A percentile compares a stretch with the other conserved stretches of the same genome.
phyloP scores from a whole-genome alignment of 2,797 vertebrate species.

The Hoplostethus mediterraneus region DNA sequence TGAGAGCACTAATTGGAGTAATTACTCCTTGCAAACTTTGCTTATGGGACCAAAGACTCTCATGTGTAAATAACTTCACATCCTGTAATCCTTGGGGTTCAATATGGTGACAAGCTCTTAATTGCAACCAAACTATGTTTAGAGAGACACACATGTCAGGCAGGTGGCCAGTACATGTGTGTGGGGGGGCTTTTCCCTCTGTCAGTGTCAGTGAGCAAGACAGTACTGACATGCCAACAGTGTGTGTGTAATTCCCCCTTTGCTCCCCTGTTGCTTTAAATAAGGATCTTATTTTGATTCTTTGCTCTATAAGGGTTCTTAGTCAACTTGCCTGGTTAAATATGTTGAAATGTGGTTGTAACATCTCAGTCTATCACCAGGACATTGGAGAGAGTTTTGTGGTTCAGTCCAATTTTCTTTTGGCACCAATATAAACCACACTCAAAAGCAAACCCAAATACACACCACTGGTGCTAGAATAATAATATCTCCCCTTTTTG shows the following conservation, averaged over 20 bases:
- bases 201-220: too few species aligned
- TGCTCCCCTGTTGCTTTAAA: too few species aligned
- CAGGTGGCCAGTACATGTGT: neutral
- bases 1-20: slow-evolving; percentile 61
- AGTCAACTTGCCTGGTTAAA: neutral
- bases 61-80: slow-evolving; percentile 40
- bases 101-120: slow-evolving; percentile 15
- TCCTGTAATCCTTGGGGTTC: slow-evolving; percentile 15
- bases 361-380: neutral
- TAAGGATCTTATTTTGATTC: too few species aligned
- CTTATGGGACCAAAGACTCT: slow-evolving; percentile 49
- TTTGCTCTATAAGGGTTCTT: neutral
- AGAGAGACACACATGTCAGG: too few species aligned
- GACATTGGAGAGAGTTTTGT: slow-evolving; percentile 27
- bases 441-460: slow-evolving; percentile 28
- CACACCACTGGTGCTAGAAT: slow-evolving; percentile 31
- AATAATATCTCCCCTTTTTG: slow-evolving; percentile 32
- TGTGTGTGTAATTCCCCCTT: too few species aligned
- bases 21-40: slow-evolving; percentile 67
- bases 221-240: too few species aligned
- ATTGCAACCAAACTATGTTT: slow-evolving; percentile 24
- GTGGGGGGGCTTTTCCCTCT: neutral
- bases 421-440: slow-evolving; percentile 27
- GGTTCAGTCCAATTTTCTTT: slow-evolving; percentile 30
- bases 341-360: neutral